Evolutionary conservation across 2,888 invertebrate genomes (phyloP).

Genomic region (Ceramica pisi): DNA sequence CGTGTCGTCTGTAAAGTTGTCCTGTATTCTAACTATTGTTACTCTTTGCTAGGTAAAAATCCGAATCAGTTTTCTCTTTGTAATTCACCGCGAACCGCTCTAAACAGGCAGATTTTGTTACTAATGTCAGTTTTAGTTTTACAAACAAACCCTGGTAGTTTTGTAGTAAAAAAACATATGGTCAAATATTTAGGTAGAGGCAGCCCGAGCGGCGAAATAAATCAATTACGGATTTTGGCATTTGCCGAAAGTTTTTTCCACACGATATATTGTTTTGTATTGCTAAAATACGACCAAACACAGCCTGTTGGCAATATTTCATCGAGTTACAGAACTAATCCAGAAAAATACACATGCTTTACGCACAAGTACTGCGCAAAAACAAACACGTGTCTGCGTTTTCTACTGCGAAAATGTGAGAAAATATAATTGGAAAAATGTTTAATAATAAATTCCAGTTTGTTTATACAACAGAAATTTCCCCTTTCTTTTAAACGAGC

Average conservation of each 20-base stretch:
- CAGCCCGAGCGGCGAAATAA: slow-evolving; percentile 7
- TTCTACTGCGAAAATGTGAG: neutral
- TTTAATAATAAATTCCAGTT: slow-evolving; percentile 12
- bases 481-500: slow-evolving; percentile 22
- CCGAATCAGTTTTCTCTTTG: too few relatives aligned
- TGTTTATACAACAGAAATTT: slow-evolving; percentile 6
- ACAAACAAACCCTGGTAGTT: neutral
- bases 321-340: neutral
- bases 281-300: slow-evolving; percentile 12
- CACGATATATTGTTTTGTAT: slow-evolving; percentile 20
- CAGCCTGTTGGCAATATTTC: slow-evolving; percentile 17
- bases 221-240: slow-evolving; percentile 10
- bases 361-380: neutral
- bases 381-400: neutral
- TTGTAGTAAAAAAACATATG: neutral
- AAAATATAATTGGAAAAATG: slow-evolving; percentile 7
- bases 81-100: too few relatives aligned
- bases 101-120: too few relatives aligned
- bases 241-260: slow-evolving; percentile 5
- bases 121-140: too few relatives aligned
- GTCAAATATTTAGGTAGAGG: neutral
- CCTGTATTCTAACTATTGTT: neutral
- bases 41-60: too few relatives aligned
- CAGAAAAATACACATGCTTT: slow-evolving; percentile 8
- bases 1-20: too few relatives aligned